Base-by-base conservation (phyloP, 2,888 invertebrate genomes). In the Diploptera punctata region DNA sequence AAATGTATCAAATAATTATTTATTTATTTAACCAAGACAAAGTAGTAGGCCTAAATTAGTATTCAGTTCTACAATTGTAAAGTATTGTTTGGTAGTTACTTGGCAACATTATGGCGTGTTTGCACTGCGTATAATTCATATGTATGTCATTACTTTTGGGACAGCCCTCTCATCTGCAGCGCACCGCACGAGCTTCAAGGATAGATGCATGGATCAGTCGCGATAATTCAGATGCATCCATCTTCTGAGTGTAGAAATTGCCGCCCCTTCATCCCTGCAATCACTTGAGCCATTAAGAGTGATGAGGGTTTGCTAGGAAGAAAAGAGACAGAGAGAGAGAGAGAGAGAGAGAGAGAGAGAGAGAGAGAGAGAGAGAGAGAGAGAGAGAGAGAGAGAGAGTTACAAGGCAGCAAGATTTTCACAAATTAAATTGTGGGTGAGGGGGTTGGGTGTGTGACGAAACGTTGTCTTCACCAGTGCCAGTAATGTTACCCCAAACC, bases 321-420 rank as follows among this genome's bases (percentile, higher is more conserved):
- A n/a, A n/a, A n/a, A n/a, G n/a, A n/a, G n/a, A n/a, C n/a, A n/a
- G 33, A 7, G 33, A 33, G 33, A 33, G 5, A 10, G 7, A 26
- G 29, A 38, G n/a, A 16, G 19, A 60, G 67, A 43, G 31, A 26
- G 24, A 60, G 21, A 47, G 21, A n/a, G 19, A 47, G 65, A 29
- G 33, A 24, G 19, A 24, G 33, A 7, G 33, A 33, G 33, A 33
- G 5, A 10, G 7, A 26, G 29, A 38, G n/a, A 16, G 19, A 60
- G 67, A 43, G 31, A 26, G 24, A 60, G 21, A 47, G 21, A n/a
- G 19, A 47, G 65, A 29, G 33, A 24, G 19, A 24, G 57, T 72
- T 68, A 72, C 72, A 72, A 72, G 72, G 72, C 72, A 49, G 72
- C 72, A 72, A 68, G 72, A 72, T 72, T 72, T 72, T 72, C 72